Evolutionary conservation across 2,113 vertebrate genomes (phyloP).

Genomic region (Neodontobutis hainanensis): DNA sequence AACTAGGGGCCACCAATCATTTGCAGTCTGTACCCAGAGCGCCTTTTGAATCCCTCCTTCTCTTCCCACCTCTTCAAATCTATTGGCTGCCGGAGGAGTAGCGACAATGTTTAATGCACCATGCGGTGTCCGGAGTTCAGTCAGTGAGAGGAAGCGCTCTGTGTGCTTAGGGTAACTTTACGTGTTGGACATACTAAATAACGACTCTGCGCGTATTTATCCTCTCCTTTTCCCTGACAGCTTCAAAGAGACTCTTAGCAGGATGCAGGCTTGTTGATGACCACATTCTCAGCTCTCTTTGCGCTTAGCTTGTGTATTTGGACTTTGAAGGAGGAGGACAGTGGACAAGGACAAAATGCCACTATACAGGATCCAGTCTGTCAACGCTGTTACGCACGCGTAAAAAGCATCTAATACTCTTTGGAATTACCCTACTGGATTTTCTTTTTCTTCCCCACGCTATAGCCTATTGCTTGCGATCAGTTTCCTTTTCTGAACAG

Average conservation of each 20-base stretch:
- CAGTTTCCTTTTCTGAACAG: conserved; percentile 61
- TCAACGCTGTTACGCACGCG: conserved; percentile 52
- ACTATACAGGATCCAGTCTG: conserved; percentile 58
- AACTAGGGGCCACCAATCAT: conserved; percentile 71
- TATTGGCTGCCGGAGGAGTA: conserved; percentile 91
- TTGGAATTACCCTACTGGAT: conserved; percentile 73
- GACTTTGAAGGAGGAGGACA: conserved; percentile 66
- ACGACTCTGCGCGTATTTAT: conserved; percentile 29
- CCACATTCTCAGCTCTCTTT: conserved; percentile 41
- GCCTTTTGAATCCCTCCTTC: conserved; percentile 72
- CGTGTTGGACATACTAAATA: conserved; percentile 62
- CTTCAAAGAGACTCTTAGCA: conserved; percentile 27
- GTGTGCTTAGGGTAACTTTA: conserved; percentile 41
- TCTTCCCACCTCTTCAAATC: conserved; percentile 55
- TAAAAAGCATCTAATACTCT: conserved; percentile 41
- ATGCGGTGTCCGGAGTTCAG: conserved; percentile 93
- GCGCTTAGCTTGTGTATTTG: conserved; percentile 23
- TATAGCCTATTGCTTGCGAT: conserved; percentile 30
- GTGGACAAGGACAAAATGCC: conserved; percentile 74
- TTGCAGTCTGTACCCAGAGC: conserved; percentile 65
- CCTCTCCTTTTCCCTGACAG: conserved; percentile 3
- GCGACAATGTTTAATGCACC: conserved; percentile 98
- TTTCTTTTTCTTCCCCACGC: conserved; percentile 9
- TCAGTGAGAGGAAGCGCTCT: conserved; percentile 81
- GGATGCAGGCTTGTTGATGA: conserved; percentile 50